Base-by-base conservation (phyloP, 2,113 vertebrate genomes). In the Lophius piscatorius region DNA sequence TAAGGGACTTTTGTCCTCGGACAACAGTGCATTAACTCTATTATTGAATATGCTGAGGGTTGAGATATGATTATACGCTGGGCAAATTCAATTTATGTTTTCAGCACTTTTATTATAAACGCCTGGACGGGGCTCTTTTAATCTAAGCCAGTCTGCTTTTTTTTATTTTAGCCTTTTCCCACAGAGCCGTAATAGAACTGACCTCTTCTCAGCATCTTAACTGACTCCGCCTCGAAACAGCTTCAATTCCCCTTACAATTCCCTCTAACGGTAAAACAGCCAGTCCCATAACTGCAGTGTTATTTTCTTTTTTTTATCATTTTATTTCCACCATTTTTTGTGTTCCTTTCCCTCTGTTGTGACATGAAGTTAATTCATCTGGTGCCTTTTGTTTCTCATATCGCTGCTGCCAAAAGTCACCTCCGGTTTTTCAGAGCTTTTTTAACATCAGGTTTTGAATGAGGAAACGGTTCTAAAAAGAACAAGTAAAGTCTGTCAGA, bases 11-110 rank as follows among this genome's bases (percentile, higher is more conserved):
- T 61, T 76, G 60, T 82, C 68, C 57, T 73, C 66, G 3, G 20
- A 79, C 70, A 76, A 62, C 69, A 61, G 47, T 21, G 14, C 63
- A 71, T 74, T 74, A 79, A 60, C 73, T 75, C 51, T 51, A 29
- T 76, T 72, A 79, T 74, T 81, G 42, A 82, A 82, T 82, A 80
- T 77, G 58, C 78, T 57, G 66, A 62, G 76, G 70, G 58, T 63
- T 68, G 24, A 61, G 77, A 84, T 81, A 77, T 58, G 70, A 85
- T 84, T 85, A 77, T 77, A 63, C 58, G 77, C 39, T 4, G 24
- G 41, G 50, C 36, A 77, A 77, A 85, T 88, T 84, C 44, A 78
- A 76, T 87, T 81, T 83, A 31, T 68, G 55, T 80, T 83, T 83
- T 77, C 74, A 73, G 66, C 78, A 66, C 66, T 83, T 80, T 82